Evolutionary conservation across 2,888 invertebrate species (phyloP), one percentile per base, ranked within the genome.

Genomic region (Caradrina kadenii): DNA sequence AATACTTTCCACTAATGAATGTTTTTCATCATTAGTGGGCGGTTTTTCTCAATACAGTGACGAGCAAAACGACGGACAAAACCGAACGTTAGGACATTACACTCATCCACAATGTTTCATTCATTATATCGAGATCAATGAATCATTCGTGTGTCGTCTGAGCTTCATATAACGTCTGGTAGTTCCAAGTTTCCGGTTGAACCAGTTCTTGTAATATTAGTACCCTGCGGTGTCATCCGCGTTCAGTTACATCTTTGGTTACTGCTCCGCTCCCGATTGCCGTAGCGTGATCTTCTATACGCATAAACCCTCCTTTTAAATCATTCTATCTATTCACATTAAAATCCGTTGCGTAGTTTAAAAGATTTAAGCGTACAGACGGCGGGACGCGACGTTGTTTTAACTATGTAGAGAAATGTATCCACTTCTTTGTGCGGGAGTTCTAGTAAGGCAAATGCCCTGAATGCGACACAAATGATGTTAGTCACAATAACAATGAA

Each of bases 1-100:
- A 94, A 92, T 90, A 87, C 84, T 86, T 89, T 84, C 83, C 82
- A 87, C 92, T 92, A 92, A 93, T 92, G 92, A 93, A 89, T 85
- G 81, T 82, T 83, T 79, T 84, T 86, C 83, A 80, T 89, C 89
- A 87, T 81, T 83, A 79, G 89, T 86, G 84, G 84, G 86, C 82
- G 87, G 82, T 79, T 86, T 87, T 88, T 86, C 86, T 86, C 79
- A 80, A 80, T 80, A 78, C 72, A 68, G 75, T 85, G 84, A 87
- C 83, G 79, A 71, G 65, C 68, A 56, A 76, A 75, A 80, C 78
- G 79, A 81, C 81, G 79, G 74, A 80, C 66, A 87, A 72, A 87
- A 86, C 85, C 86, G 84, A 88, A 83, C 79, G 81, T 81, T 81
- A 85, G 91, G 89, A 74, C 91, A 78, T 90, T 91, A 92, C 86